Evolutionary conservation across 2,888 invertebrate species (phyloP), one percentile per base, ranked within the genome.

Genomic region (Rosalia funebris): DNA sequence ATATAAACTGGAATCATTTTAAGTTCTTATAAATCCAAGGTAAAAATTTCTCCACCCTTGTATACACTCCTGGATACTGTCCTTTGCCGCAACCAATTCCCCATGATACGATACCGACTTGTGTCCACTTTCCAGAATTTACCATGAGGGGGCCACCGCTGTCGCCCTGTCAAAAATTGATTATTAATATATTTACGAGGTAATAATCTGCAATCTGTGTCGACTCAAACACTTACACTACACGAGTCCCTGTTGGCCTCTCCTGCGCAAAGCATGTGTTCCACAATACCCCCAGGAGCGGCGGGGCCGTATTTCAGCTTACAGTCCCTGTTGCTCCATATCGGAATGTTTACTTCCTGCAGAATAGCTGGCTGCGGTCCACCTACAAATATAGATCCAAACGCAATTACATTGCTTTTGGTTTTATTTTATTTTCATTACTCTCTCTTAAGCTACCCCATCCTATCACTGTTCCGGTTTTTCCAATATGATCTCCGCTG

Each of bases 61-160:
- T 92, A 81, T 95, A 95, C 1, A 95, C 95, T 11, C 95, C 95
- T 0, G 94, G 95, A 82, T 93, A 95, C 76, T 93, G 93, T 14
- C 93, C 93, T 82, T 94, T 93, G 56, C 94, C 94, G 78, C 95
- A 95, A 32, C 93, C 94, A 71, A 95, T 94, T 63, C 95, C 95
- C 93, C 94, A 95, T 10, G 93, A 93, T 14, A 95, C 95, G 46
- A 95, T 88, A 52, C 95, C 95, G 12, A 92, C 90, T 82, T 94
- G 94, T 0, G 87, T 89, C 90, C 93, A 93, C 60, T 87, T 87
- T 31, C 86, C 88, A 56, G 89, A 88, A 74, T 88, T 89, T 9
- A 93, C 87, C 89, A 94, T 91, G 72, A 95, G 80, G 0, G 95
- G 95, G 2, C 95, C 95, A 42, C 95, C 95, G 70, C 93, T 93